Evolutionary conservation across 2,113 vertebrate genomes (phyloP).

Genomic region (Triplophysa rosa): DNA sequence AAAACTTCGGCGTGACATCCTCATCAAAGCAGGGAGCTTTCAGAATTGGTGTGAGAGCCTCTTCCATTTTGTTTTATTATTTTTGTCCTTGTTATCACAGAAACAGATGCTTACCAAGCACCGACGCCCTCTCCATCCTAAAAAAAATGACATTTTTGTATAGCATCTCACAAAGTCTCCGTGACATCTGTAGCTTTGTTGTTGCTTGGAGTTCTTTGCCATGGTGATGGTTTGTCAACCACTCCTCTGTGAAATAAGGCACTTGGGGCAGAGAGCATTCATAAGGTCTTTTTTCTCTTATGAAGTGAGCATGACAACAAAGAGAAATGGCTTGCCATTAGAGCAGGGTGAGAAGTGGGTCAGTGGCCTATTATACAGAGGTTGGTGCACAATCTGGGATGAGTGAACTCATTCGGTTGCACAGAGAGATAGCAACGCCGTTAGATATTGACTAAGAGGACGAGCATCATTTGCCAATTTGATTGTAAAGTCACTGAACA

Average conservation of each 20-base stretch:
- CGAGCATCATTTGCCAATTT: background rate
- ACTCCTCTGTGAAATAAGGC: slow-evolving; percentile 37
- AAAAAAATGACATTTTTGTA: slow-evolving; percentile 18
- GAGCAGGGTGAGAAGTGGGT: slow-evolving; percentile 28
- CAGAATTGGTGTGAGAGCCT: slow-evolving; percentile 7
- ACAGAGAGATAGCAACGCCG: slow-evolving; percentile 20
- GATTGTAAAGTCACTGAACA: slow-evolving; percentile 5
- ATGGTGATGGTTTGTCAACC: slow-evolving; percentile 62
- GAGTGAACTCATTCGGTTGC: slow-evolving; percentile 29
- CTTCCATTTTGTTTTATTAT: slow-evolving; percentile 35
- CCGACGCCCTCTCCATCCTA: slow-evolving; percentile 1
- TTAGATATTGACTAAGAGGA: slow-evolving; percentile 31
- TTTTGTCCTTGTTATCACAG: slow-evolving; percentile 32
- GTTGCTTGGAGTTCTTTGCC: slow-evolving; percentile 61
- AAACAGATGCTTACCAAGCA: background rate
- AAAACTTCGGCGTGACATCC: slow-evolving; percentile 63
- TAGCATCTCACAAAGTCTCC: slow-evolving; percentile 46
- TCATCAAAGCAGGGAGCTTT: slow-evolving; percentile 66
- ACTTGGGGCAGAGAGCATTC: slow-evolving; percentile 46
- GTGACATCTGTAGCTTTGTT: slow-evolving; percentile 66
- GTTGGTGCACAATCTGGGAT: slow-evolving; percentile 17
- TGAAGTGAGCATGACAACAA: slow-evolving; percentile 49
- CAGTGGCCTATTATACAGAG: slow-evolving; percentile 12
- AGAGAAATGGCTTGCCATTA: slow-evolving; percentile 20
- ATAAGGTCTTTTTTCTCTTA: slow-evolving; percentile 35